Evolutionary conservation across 1,140 invertebrate genomes (phyloP), one percentile per base, ranked within the genome.

Genomic region (Drosophila rhopaloa): DNA sequence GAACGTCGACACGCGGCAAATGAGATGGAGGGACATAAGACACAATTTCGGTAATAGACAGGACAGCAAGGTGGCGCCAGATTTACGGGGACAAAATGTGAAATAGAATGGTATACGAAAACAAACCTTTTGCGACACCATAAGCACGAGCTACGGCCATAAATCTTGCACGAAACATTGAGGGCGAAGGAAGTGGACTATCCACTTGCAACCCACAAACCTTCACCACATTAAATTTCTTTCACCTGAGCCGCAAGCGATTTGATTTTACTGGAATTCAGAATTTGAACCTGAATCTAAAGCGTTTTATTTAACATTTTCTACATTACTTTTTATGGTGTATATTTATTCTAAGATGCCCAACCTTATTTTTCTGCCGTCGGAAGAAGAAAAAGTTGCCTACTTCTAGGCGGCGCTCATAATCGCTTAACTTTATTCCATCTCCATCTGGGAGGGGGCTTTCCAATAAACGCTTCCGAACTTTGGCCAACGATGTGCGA

Each of bases 401-500:
- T 82, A 79, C 66, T 86, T 83, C 76, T 88, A 86, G 83, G 79
- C 83, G 14, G 70, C 44, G 50, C 40, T 55, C 70, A 70, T 70
- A 81, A 77, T 75, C 51, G 83, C 70, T 58, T 56, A 62, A 77
- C 63, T 70, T 86, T 84, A 72, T 76, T 61, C 62, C 53, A 68
- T 65, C 76, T 54, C 13, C 1, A 29, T 14, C n/a, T 14, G 16
- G 8, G 38, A n/a, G 27, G 14, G 51, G 44, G 76, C 53, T 55
- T 85, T 77, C 79, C 81, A 84, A 84, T 81, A 84, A 85, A 84
- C 78, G 78, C 77, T 80, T 59, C 68, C 63, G 48, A 84, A 84
- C 81, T 84, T 84, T 84, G 40, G 38, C 50, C 83, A 88, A 89
- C 84, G 84, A 88, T 83, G 83, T 88, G 83, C 79, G 65, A 88